phyloP scores from a whole-genome alignment of 2,888 invertebrate species.

The Eupithecia dodoneata region DNA sequence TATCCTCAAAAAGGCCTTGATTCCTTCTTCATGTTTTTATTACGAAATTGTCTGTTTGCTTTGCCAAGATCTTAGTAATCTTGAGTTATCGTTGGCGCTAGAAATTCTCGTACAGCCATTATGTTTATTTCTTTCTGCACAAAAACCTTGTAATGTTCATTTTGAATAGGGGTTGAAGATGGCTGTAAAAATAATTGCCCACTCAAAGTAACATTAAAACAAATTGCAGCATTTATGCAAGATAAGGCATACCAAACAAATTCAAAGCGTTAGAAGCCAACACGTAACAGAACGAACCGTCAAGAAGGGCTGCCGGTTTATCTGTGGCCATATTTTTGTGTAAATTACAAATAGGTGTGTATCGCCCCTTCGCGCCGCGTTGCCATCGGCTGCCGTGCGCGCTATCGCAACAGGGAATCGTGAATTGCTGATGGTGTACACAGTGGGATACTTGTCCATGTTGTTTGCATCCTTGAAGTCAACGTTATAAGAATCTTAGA shows the following conservation, averaged over 20 bases:
- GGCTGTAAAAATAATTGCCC: conserved; percentile 21
- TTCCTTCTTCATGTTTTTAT: conserved; percentile 34
- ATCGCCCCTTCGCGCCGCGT: conserved; percentile 53
- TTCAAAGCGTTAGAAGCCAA: conserved; percentile 56
- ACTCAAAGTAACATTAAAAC: conserved; percentile 33
- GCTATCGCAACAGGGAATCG: conserved; percentile 79
- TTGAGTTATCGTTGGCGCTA: conserved; percentile 17
- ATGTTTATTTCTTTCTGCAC: neutral
- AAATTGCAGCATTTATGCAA: conserved; percentile 31
- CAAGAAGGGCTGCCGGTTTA: conserved; percentile 67
- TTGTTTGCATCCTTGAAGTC: conserved; percentile 6
- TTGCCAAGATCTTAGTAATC: conserved; percentile 32
- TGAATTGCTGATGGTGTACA: conserved; percentile 62
- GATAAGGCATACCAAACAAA: conserved; percentile 52
- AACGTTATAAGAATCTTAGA: neutral
- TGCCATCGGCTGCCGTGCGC: conserved; percentile 77
- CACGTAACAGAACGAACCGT: conserved; percentile 65
- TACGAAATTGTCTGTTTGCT: conserved; percentile 29
- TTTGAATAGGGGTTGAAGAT: conserved; percentile 7
- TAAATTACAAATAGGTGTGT: conserved; percentile 82
- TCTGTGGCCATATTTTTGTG: conserved; percentile 80
- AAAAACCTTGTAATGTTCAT: conserved; percentile 1
- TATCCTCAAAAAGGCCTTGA: conserved; percentile 35
- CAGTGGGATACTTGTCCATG: conserved; percentile 48
- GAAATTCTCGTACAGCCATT: neutral